phyloP scores from a whole-genome alignment of 2,797 vertebrate species.

The Melanotaenia pygmaea region DNA sequence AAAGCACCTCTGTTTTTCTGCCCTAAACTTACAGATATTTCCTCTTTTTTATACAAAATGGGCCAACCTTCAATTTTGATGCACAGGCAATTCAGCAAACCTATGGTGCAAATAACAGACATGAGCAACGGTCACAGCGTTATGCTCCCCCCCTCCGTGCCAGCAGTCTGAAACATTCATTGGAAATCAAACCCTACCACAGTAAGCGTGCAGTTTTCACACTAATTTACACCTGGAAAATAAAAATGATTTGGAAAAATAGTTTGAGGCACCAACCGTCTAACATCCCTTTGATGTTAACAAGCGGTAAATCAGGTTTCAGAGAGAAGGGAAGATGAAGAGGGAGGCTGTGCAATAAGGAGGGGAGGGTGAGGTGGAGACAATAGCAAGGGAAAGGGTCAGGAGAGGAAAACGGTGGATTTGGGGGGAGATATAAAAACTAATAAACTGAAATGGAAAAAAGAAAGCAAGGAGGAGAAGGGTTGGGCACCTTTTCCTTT shows the following conservation, averaged over 20 bases:
- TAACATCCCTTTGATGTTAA: conserved; percentile 80
- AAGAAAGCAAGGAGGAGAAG: conserved; percentile 25
- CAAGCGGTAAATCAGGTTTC: conserved; percentile 79
- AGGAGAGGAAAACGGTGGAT: conserved; percentile 51
- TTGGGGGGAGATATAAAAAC: conserved; percentile 47
- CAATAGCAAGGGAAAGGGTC: conserved; percentile 62
- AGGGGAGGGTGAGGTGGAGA: conserved; percentile 45
- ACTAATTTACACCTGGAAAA: conserved; percentile 78
- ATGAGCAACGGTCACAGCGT: conserved; percentile 29
- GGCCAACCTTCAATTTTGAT: conserved; percentile 1
- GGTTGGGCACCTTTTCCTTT: conserved; percentile 59
- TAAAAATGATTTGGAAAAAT: conserved; percentile 77
- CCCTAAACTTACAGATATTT: conserved; percentile 22
- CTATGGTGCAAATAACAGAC: conserved; percentile 33
- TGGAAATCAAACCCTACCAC: conserved; percentile 48
- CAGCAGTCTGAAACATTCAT: conserved; percentile 51
- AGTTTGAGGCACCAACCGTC: conserved; percentile 75
- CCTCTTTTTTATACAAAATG: conserved; percentile 16
- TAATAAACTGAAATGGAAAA: conserved; percentile 33
- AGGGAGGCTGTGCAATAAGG: conserved; percentile 40
- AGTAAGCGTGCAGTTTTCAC: conserved; percentile 58
- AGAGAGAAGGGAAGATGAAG: conserved; percentile 72
- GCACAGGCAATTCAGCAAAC: conserved; percentile 32
- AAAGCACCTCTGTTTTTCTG: neutral
- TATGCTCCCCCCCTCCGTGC: conserved; percentile 30